These are phyloP conservation scores for Coreius guichenoti DNA, from an alignment of 2,797 vertebrate genomes.

Conservation along the genomic window DNA sequence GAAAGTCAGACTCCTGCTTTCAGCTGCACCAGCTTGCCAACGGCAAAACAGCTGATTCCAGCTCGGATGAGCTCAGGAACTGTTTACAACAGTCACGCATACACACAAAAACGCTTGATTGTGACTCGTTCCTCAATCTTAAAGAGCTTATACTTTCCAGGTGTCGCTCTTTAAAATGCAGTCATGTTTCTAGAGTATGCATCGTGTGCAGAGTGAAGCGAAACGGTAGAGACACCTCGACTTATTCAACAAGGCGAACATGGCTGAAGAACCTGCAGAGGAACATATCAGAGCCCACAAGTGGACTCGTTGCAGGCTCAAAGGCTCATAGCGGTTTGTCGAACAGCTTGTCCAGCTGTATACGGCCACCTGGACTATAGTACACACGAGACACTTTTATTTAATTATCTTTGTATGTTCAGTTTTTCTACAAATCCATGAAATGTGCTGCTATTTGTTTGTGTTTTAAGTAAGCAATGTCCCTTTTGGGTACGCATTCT, in stretches of 20 bases:
- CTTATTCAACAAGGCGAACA: background rate
- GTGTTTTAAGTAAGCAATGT: background rate
- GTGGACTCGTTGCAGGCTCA: background rate
- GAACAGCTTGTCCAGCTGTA: background rate
- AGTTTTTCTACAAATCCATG: constrained; percentile 15
- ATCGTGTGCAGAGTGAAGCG: background rate
- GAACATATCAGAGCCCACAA: constrained; percentile 1
- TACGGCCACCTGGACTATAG: constrained; percentile 10
- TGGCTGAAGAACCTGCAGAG: constrained; percentile 19
- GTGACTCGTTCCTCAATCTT: background rate
- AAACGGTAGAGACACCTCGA: background rate
- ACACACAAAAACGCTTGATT: constrained; percentile 1
- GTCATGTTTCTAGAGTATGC: background rate
- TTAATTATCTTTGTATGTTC: constrained; percentile 6
- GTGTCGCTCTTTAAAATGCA: constrained; percentile 4
- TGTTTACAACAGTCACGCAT: background rate
- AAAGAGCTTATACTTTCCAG: constrained; percentile 6
- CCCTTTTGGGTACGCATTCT: background rate
- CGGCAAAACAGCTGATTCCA: constrained; percentile 67
- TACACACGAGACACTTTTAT: constrained; percentile 6
- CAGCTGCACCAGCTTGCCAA: constrained; percentile 64
- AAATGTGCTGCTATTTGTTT: constrained; percentile 13
- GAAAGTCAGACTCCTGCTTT: constrained; percentile 71
- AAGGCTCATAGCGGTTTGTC: background rate
- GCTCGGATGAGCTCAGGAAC: background rate